Percentiles rank a stretch among this genome's conserved stretches.
phyloP scores from a whole-genome alignment of 2,888 invertebrate species.

The Phymatocera aterrima region DNA sequence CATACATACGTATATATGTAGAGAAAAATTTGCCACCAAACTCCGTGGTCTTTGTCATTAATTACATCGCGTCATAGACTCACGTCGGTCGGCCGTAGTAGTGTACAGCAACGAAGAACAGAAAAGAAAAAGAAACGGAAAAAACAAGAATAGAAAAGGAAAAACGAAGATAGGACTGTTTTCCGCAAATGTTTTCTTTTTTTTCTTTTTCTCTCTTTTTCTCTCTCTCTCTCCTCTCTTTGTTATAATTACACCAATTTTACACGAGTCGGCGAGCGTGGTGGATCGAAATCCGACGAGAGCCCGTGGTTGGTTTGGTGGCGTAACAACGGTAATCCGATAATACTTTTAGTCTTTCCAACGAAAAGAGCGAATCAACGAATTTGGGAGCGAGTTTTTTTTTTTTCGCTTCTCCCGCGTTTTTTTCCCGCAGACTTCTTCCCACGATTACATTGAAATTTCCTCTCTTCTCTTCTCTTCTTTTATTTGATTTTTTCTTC shows the following conservation, averaged over 20 bases:
- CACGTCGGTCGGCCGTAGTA: too few relatives aligned
- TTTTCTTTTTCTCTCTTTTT: neutral
- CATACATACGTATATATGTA: too few relatives aligned
- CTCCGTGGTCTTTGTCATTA: too few relatives aligned
- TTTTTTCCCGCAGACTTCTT: neutral
- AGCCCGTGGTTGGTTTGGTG: too few relatives aligned
- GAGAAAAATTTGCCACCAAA: too few relatives aligned
- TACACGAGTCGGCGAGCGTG: neutral
- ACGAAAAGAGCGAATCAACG: conserved; percentile 23
- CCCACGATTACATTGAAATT: neutral
- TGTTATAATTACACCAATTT: neutral
- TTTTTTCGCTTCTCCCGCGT: neutral
- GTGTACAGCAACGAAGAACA: too few relatives aligned
- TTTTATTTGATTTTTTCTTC: neutral
- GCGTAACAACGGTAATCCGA: conserved; percentile 41
- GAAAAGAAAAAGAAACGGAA: too few relatives aligned
- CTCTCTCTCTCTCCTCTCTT: neutral
- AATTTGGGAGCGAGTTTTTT: conserved; percentile 13
- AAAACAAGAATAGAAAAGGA: too few relatives aligned
- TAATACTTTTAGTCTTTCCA: conserved; percentile 22
- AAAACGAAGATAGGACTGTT: too few relatives aligned
- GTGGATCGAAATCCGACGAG: conserved; percentile 14
- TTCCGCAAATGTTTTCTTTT: conserved; percentile 26
- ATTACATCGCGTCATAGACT: too few relatives aligned
- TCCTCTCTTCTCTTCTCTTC: neutral